Base-by-base conservation (phyloP, 2,888 invertebrate genomes). In the Euzetes globulus region DNA sequence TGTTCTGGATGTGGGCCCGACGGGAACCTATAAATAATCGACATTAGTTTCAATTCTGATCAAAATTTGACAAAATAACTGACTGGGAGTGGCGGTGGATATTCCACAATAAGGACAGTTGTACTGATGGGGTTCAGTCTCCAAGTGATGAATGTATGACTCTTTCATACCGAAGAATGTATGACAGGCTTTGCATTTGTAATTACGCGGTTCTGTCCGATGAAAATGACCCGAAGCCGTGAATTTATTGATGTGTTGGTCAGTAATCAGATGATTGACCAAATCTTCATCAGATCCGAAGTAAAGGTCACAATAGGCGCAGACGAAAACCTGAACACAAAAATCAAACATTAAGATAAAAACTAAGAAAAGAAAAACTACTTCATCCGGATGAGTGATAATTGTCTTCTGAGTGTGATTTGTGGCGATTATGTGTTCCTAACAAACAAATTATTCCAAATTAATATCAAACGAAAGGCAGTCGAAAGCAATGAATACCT, bases 81-180 rank as follows among this genome's bases (percentile, higher is more conserved):
- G 33, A 74, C 74, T 74, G 33, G 79, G 79, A 50, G 78, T 78
- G 15, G 79, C 79, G 72, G 79, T 79, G 7, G 78, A 75, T 33
- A 79, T 75, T 25, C 79, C 79, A 77, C 79, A 79, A 71, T 79
- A 77, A n/a, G 74, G 75, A 72, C 79, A 79, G 17, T 76, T 76
- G 73, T 79, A 78, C 47, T 78, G 77, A 73, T 79, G 79, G 45
- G 77, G 77, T 75, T 79, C 79, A 19, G 78, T 79, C 75, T 79
- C 79, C 78, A 79, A 77, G 52, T 79, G 79, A 47, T 78, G 77
- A 3, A 79, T 77, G 75, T 78, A 79, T 52, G 79, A 79, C 37
- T 79, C 78, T 73, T 77, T 77, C 50, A 79, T 75, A 47, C 79
- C 79, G 75, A 78, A 79, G 78, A 79, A 79, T 41, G 77, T 79